These are phyloP conservation scores for Ephialtes manifestator DNA, from an alignment of 2,888 invertebrate genomes.

Conservation along the genomic window DNA sequence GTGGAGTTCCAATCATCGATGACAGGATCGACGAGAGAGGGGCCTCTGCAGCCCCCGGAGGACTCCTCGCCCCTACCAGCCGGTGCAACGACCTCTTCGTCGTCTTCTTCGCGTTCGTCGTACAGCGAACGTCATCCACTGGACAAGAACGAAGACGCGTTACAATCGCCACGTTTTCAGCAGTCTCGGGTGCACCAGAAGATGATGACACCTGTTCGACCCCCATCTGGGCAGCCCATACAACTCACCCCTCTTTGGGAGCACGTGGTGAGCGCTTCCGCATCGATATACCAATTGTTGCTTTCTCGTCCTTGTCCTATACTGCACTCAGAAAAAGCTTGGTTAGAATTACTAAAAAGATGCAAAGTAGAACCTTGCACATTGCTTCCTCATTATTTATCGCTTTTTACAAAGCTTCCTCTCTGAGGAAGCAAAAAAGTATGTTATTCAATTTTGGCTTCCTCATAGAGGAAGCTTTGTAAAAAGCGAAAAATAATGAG, in stretches of 20 bases:
- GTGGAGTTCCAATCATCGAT: constrained; percentile 78
- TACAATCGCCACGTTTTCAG: constrained; percentile 65
- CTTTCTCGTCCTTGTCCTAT: constrained; percentile 7
- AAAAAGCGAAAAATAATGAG: too few species aligned
- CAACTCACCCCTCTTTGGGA: constrained; percentile 94
- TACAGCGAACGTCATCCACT: constrained; percentile 76
- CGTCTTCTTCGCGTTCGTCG: constrained; percentile 71
- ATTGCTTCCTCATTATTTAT: too few species aligned
- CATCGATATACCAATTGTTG: constrained; percentile 66
- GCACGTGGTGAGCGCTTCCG: constrained; percentile 87
- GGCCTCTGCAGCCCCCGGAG: constrained; percentile 78
- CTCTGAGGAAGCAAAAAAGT: too few species aligned
- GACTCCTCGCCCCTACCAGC: constrained; percentile 86
- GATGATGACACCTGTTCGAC: constrained; percentile 78
- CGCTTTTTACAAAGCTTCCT: too few species aligned
- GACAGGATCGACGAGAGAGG: constrained; percentile 80
- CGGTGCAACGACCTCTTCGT: constrained; percentile 75
- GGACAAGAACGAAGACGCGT: constrained; percentile 72
- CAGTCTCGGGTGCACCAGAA: constrained; percentile 70
- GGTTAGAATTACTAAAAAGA: too few species aligned
- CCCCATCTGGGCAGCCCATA: constrained; percentile 81
- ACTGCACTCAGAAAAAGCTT: too few species aligned
- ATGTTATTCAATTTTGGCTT: too few species aligned
- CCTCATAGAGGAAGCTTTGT: too few species aligned
- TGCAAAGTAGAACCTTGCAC: too few species aligned